Percentiles rank a stretch among this genome's conserved stretches.
phyloP scores from a whole-genome alignment of 2,797 vertebrate species.

The Pangasius larnaudii region DNA sequence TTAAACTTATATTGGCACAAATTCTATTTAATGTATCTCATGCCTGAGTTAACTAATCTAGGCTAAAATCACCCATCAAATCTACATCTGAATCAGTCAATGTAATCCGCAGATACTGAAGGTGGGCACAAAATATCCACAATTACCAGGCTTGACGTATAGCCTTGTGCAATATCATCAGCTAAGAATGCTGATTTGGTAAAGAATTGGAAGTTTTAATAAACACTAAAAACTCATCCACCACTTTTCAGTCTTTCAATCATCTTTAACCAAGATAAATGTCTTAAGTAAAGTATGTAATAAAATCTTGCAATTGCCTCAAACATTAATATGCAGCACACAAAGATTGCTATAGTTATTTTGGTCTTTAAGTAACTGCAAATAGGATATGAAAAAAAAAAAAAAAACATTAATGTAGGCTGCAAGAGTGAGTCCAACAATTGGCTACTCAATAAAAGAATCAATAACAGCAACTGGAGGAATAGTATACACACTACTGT shows the following conservation, averaged over 20 bases:
- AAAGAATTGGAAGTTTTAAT: neutral
- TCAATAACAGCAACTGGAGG: neutral
- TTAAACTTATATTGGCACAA: neutral
- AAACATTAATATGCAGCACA: neutral
- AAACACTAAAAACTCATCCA: neutral
- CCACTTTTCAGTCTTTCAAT: neutral
- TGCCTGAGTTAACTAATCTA: neutral
- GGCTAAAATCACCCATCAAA: neutral
- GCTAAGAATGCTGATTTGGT: neutral
- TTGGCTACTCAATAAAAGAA: constrained; percentile 4
- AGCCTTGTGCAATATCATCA: neutral
- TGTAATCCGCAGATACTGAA: neutral
- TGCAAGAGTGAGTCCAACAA: neutral
- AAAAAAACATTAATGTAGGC: neutral
- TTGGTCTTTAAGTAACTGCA: neutral
- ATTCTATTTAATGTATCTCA: neutral
- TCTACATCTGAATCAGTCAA: neutral
- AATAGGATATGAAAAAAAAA: neutral
- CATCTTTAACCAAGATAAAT: neutral
- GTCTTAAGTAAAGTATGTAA: neutral
- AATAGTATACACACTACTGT: neutral
- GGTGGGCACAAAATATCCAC: neutral
- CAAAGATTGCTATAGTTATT: neutral
- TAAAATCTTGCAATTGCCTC: neutral
- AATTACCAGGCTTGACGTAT: neutral